These are phyloP conservation scores for Stictonetta naevosa DNA, from an alignment of 2,113 vertebrate genomes.

Conservation along the genomic window DNA sequence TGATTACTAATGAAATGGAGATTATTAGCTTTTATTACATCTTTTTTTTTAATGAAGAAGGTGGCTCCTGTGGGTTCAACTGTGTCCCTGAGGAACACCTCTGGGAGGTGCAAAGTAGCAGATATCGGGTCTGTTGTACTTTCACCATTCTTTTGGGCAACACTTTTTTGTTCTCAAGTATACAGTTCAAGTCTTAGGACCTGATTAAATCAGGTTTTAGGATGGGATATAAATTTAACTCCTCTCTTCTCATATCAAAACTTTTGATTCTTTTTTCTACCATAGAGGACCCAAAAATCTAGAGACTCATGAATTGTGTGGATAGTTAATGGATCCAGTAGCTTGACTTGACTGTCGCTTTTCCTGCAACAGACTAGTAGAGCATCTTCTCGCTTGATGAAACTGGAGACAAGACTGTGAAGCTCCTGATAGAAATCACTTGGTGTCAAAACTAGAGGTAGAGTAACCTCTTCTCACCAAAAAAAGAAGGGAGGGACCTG, in stretches of 20 bases:
- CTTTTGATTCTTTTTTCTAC: background rate
- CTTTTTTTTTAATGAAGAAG: background rate
- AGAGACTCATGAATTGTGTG: background rate
- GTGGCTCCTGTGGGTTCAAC: background rate
- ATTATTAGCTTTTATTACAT: background rate
- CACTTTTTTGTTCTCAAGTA: background rate
- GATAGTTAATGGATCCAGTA: background rate
- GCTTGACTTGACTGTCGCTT: background rate
- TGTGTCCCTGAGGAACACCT: background rate
- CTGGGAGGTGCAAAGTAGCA: background rate
- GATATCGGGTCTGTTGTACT: background rate
- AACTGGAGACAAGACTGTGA: background rate
- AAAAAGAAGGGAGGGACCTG: background rate
- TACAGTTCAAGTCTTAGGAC: background rate
- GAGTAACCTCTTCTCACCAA: background rate
- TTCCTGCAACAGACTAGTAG: background rate
- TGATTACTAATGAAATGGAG: background rate
- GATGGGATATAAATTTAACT: background rate
- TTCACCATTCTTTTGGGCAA: background rate
- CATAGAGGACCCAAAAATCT: background rate
- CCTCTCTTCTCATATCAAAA: background rate
- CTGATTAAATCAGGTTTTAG: background rate
- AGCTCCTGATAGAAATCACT: background rate
- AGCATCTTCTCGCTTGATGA: background rate
- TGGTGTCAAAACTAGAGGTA: background rate